phyloP scores from a whole-genome alignment of 1,140 invertebrate species.

The Atta cephalotes region DNA sequence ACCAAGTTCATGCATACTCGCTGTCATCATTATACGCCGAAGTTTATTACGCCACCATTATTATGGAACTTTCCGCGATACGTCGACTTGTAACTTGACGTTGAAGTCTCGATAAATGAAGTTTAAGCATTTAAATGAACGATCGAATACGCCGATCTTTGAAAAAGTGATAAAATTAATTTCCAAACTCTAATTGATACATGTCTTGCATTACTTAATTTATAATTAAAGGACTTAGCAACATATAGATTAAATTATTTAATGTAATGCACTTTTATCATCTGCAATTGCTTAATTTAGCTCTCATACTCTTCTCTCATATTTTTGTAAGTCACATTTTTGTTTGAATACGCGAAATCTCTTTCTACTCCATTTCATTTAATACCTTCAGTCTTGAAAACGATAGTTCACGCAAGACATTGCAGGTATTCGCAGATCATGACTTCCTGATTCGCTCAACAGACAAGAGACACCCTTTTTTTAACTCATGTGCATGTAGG shows the following conservation, averaged over 20 bases:
- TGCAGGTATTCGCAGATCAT: conserved; percentile 30
- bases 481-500: not conserved
- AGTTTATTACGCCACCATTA: conserved; percentile 57
- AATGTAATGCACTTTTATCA: not conserved
- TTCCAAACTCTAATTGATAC: not conserved
- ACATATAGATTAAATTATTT: not conserved
- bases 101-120: conserved; percentile 53
- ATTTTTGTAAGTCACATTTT: not conserved
- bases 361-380: not conserved
- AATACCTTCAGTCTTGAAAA: not conserved
- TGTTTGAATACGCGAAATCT: not conserved
- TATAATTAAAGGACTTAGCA: not conserved
- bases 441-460: conserved; percentile 66
- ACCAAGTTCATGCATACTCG: conserved; percentile 46
- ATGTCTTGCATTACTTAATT: not conserved
- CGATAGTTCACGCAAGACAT: conserved; percentile 14
- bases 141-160: conserved; percentile 15
- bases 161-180: conserved; percentile 36
- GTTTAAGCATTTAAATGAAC: conserved; percentile 41
- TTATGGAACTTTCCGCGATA: conserved; percentile 58
- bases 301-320: not conserved
- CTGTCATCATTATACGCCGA: conserved; percentile 60
- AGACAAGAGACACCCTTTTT: conserved; percentile 48
- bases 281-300: not conserved
- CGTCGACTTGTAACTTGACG: conserved; percentile 56